phyloP scores from a whole-genome alignment of 2,888 invertebrate genomes.

The Mellilla xanthometata region DNA sequence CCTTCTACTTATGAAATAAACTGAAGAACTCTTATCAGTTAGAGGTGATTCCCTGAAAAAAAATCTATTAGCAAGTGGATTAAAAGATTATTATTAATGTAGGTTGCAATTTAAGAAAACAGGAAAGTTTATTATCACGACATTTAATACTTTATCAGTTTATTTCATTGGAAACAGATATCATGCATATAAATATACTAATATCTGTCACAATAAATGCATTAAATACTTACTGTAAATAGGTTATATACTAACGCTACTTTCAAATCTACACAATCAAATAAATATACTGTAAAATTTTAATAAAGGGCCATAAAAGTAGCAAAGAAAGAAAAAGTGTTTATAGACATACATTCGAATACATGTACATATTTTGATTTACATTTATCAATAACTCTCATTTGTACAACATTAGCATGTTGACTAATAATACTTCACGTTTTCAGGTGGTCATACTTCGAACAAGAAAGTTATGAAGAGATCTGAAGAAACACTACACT shows the following conservation, averaged over 20 bases:
- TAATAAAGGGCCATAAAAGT: too few species aligned
- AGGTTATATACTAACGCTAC: neutral
- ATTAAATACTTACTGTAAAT: neutral
- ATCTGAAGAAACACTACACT: constrained; percentile 3
- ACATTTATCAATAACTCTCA: too few species aligned
- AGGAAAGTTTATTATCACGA: constrained; percentile 4
- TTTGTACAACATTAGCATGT: too few species aligned
- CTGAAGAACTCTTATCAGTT: constrained; percentile 5
- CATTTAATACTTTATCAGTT: constrained; percentile 13
- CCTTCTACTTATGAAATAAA: neutral
- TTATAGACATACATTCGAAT: too few species aligned
- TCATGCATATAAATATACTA: constrained; percentile 6
- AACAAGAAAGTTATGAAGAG: constrained; percentile 1
- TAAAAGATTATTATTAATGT: constrained; percentile 12
- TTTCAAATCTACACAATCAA: too few species aligned
- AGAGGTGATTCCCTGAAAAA: constrained; percentile 8
- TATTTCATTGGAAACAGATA: constrained; percentile 12
- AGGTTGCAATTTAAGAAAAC: constrained; percentile 15
- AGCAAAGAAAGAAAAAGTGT: too few species aligned
- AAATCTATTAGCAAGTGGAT: constrained; percentile 3
- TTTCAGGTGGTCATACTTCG: too few species aligned
- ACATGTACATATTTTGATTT: too few species aligned
- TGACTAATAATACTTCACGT: neutral
- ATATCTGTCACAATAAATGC: constrained; percentile 7
- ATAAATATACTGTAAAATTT: too few species aligned